Base-by-base conservation (phyloP, 2,888 invertebrate genomes). In the Macaria liturata region DNA sequence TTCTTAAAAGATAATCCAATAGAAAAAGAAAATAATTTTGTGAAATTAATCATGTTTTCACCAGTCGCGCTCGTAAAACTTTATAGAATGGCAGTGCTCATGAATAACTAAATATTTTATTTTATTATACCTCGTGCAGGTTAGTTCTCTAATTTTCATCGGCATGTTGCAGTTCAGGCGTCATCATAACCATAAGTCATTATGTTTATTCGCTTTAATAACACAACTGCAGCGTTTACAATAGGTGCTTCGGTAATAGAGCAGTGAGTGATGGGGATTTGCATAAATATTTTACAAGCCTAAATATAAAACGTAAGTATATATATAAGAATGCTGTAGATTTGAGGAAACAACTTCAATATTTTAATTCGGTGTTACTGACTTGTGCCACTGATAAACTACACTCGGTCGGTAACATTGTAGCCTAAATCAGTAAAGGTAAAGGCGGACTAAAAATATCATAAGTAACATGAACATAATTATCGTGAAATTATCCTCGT, bases 171-270 rank as follows among this genome's bases (percentile, higher is more conserved):
- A 57, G 53, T 51, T 46, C 44, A 60, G 49, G 48, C 46, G 62
- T 63, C 57, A 59, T 52, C 57, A 48, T 62, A 60, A 62, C 54
- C 54, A 58, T 63, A 61, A 59, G 61, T 61, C 45, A 52, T 63
- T 59, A 62, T 62, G 57, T 59, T 57, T 64, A 64, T 57, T 60
- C 55, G 39, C 50, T 56, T 64, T 61, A 65, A 65, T 65, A 61
- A 57, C 55, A 61, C 59, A 32, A 60, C 46, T 61, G 57, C 43
- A 55, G 48, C 55, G n/a, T 59, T 57, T 47, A 67, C 62, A 64
- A 67, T 59, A 64, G 59, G 52, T 64, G 59, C 55, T 64, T 64
- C 42, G 44, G 59, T 54, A 62, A 61, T 65, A 45, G 49, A 64
- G 53, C 55, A 52, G 40, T 48, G 58, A 59, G 62, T 54, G 51